These are phyloP conservation scores for Eulithis testata DNA, from an alignment of 2,888 invertebrate genomes.

Conservation along the genomic window DNA sequence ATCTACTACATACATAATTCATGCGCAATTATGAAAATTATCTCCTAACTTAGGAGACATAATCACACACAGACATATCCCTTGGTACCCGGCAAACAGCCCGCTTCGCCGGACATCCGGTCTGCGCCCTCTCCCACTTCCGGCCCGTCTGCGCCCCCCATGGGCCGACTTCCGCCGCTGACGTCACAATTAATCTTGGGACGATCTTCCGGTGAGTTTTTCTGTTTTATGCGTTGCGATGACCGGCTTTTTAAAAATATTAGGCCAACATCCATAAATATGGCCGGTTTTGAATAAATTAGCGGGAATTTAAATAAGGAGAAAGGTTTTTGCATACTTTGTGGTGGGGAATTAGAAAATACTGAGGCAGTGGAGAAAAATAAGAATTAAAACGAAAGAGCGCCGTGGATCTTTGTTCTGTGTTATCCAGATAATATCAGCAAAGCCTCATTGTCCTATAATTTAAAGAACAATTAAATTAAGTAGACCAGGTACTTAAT, in stretches of 20 bases:
- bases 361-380: not conserved
- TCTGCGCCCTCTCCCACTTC: constrained; percentile 51
- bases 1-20: constrained; percentile 40
- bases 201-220: constrained; percentile 61
- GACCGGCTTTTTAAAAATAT: constrained; percentile 33
- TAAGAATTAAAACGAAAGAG: no score
- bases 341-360: not conserved
- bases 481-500: not conserved
- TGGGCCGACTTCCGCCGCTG: constrained; percentile 55
- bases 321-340: constrained; percentile 11
- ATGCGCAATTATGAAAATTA: constrained; percentile 43
- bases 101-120: constrained; percentile 69
- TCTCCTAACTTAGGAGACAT: constrained; percentile 43
- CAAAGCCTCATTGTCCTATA: not conserved
- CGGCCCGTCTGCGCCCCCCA: constrained; percentile 40
- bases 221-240: constrained; percentile 51
- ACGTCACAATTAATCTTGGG: constrained; percentile 64
- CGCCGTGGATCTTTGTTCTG: not conserved
- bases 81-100: constrained; percentile 52
- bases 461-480: not conserved
- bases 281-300: constrained; percentile 26
- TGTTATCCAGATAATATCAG: not conserved
- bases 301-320: constrained; percentile 10
- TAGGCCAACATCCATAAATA: constrained; percentile 29
- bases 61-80: constrained; percentile 44